Percentiles rank a stretch among this genome's conserved stretches.
These are phyloP conservation scores for Teleogryllus oceanicus DNA, from an alignment of 2,888 invertebrate species.

Conservation along the genomic window DNA sequence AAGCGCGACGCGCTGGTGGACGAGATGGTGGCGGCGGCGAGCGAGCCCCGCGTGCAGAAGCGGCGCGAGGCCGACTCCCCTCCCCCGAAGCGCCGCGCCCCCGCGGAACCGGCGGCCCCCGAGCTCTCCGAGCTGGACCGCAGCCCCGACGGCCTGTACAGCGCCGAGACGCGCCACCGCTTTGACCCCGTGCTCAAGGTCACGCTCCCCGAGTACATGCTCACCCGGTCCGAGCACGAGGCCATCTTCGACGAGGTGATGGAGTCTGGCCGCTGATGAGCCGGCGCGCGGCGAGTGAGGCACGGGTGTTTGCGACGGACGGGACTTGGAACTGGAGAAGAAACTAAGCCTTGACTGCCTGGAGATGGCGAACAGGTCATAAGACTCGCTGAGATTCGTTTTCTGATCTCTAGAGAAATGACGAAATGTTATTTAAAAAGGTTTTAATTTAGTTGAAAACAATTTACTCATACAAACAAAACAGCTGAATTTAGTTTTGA, in stretches of 20 bases:
- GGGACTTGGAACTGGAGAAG: no score
- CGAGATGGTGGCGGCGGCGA: slow-evolving; percentile 41
- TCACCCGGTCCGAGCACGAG: slow-evolving; percentile 65
- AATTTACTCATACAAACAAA: no score
- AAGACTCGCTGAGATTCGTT: no score
- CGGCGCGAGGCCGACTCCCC: slow-evolving; percentile 41
- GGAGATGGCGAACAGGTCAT: no score
- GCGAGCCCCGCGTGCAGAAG: slow-evolving; percentile 39
- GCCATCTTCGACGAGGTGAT: slow-evolving; percentile 59
- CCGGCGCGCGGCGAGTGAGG: no score
- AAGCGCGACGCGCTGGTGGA: slow-evolving; percentile 38
- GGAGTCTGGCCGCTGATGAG: slow-evolving; percentile 38
- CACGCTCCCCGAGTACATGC: slow-evolving; percentile 65
- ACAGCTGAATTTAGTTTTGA: no score
- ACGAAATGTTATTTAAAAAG: no score
- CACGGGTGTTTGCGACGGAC: no score
- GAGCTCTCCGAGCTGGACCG: slow-evolving; percentile 42
- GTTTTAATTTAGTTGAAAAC: no score
- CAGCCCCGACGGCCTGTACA: slow-evolving; percentile 60
- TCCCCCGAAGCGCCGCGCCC: slow-evolving; percentile 39
- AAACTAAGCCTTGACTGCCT: no score
- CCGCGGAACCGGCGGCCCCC: slow-evolving; percentile 41
- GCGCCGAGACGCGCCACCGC: slow-evolving; percentile 62
- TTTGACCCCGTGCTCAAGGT: slow-evolving; percentile 63
- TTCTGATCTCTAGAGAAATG: no score